These are phyloP conservation scores for Halocaridina rubra DNA, from an alignment of 2,888 invertebrate species.

Conservation along the genomic window DNA sequence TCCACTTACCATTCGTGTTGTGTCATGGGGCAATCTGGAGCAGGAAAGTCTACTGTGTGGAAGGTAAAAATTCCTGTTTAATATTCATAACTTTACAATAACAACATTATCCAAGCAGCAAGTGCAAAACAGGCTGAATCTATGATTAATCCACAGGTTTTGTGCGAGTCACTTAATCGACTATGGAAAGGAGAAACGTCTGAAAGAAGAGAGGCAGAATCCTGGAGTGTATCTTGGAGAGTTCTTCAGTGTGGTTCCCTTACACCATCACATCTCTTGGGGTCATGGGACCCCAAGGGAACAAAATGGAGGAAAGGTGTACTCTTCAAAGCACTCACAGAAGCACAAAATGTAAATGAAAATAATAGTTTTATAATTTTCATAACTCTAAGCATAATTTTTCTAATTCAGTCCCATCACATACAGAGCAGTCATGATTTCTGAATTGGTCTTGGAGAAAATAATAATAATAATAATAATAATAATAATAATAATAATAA, in stretches of 20 bases:
- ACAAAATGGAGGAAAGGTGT: conserved; percentile 33
- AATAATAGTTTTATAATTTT: too few relatives aligned
- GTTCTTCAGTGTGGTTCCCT: conserved; percentile 43
- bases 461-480: too few relatives aligned
- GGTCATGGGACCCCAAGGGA: conserved; percentile 22
- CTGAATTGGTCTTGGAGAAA: too few relatives aligned
- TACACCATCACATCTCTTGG: conserved; percentile 32
- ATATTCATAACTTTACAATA: not conserved
- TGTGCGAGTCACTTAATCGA: conserved; percentile 30
- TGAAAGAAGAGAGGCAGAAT: not conserved
- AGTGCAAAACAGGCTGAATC: too few relatives aligned
- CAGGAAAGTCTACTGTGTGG: conserved; percentile 45
- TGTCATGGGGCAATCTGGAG: conserved; percentile 28
- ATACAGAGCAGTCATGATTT: too few relatives aligned
- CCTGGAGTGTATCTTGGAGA: not conserved
- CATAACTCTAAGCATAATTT: too few relatives aligned
- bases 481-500: too few relatives aligned
- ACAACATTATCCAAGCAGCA: not conserved
- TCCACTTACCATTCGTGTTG: conserved; percentile 30
- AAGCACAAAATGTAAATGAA: conserved; percentile 15
- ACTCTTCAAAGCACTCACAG: conserved; percentile 11
- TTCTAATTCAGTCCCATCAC: too few relatives aligned
- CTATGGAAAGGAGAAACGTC: not conserved
- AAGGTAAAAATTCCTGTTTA: conserved; percentile 22
- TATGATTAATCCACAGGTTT: not conserved